A percentile compares a stretch with the other conserved stretches of the same genome.
Evolutionary conservation across 2,113 vertebrate species (phyloP).

Genomic region (Microtus oregoni): DNA sequence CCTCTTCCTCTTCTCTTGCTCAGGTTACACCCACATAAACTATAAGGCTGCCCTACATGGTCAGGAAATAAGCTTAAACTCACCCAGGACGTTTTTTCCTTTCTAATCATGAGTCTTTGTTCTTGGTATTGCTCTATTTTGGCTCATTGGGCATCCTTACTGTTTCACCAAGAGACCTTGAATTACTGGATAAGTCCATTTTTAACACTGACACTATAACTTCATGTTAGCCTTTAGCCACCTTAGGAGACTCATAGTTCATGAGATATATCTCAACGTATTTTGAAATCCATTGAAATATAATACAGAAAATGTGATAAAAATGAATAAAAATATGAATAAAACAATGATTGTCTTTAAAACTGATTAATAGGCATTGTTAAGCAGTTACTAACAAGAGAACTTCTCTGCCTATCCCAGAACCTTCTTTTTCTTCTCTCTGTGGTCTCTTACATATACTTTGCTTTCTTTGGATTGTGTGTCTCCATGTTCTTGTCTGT

Average conservation of each 20-base stretch:
- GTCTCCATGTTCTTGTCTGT: conserved; percentile 11
- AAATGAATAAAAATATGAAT: neutral
- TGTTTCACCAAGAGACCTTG: neutral
- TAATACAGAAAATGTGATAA: neutral
- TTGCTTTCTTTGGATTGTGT: neutral
- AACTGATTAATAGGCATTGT: neutral
- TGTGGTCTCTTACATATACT: neutral
- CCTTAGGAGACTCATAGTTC: neutral
- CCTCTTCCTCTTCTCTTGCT: neutral
- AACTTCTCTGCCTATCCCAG: neutral
- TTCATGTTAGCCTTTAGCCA: conserved; percentile 25
- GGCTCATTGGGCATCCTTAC: neutral
- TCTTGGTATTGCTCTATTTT: neutral
- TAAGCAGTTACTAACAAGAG: neutral
- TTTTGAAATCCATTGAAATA: conserved; percentile 21
- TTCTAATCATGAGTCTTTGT: neutral
- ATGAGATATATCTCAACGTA: neutral
- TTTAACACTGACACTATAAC: neutral
- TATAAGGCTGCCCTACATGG: neutral
- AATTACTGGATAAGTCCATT: neutral
- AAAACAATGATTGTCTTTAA: neutral
- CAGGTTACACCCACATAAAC: neutral
- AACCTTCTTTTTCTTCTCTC: neutral
- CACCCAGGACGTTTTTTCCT: neutral
- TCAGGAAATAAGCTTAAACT: neutral